Conservation (phyloP, 2,113 vertebrate species). For the Oxygymnocypris stewartii region DNA sequence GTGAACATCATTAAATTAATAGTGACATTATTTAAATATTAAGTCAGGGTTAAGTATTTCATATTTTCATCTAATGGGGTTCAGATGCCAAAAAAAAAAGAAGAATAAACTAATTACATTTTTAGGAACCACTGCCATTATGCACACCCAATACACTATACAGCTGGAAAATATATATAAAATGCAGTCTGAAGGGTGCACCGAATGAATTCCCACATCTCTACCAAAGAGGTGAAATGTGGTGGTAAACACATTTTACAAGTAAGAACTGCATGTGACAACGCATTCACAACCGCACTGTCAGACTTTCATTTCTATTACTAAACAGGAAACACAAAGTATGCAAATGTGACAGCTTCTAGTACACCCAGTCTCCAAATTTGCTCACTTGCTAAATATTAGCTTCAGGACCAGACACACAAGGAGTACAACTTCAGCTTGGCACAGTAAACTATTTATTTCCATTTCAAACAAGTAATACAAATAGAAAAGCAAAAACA, state of each 20-base stretch:
- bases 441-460: slow-evolving; percentile 20
- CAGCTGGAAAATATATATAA: too few relatives aligned
- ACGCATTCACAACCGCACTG: too few relatives aligned
- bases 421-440: background rate
- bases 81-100: background rate
- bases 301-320: too few relatives aligned
- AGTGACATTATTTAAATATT: background rate
- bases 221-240: background rate
- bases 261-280: too few relatives aligned
- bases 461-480: background rate
- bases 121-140: background rate
- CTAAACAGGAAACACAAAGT: too few relatives aligned
- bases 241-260: too few relatives aligned
- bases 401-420: background rate
- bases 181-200: too few relatives aligned
- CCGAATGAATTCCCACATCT: too few relatives aligned
- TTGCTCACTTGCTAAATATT: background rate
- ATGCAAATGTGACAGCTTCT: too few relatives aligned
- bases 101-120: too few relatives aligned
- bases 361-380: background rate
- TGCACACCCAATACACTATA: too few relatives aligned
- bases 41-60: background rate
- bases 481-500: background rate
- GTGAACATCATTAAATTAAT: background rate
- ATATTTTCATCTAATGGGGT: background rate